Conservation (phyloP, 2,888 invertebrate species). For the Aporophyla nigra region DNA sequence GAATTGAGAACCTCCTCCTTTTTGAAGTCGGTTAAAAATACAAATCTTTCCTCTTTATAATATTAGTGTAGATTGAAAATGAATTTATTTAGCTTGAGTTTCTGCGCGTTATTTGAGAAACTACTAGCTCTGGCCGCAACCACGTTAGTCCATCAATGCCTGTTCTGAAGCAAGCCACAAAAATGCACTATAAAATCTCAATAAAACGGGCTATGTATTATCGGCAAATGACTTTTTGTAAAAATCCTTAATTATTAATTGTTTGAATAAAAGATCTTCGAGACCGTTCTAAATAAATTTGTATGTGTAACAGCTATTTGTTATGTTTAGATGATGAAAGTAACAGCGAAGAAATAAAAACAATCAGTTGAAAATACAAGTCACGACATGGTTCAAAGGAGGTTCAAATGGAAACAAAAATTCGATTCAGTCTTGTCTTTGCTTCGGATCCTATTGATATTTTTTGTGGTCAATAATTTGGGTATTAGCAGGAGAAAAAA, state of each 20-base stretch:
- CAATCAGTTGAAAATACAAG: slow-evolving; percentile 60
- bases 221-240: not conserved
- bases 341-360: slow-evolving; percentile 51
- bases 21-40: no score
- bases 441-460: slow-evolving; percentile 31
- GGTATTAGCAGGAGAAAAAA: slow-evolving; percentile 30
- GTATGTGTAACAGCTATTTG: slow-evolving; percentile 20
- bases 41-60: no score
- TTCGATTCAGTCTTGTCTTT: slow-evolving; percentile 49
- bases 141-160: not conserved
- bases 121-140: not conserved
- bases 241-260: not conserved
- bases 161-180: no score
- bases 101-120: not conserved
- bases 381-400: slow-evolving; percentile 59
- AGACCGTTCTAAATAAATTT: not conserved
- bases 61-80: no score
- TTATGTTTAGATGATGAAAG: slow-evolving; percentile 44
- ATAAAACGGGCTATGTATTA: not conserved
- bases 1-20: no score
- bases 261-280: not conserved
- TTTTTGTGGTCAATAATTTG: slow-evolving; percentile 46
- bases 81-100: not conserved
- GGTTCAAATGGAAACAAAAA: slow-evolving; percentile 53
- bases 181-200: no score